Base-by-base conservation (phyloP, 2,888 invertebrate species). In the Heliconius ethilla region DNA sequence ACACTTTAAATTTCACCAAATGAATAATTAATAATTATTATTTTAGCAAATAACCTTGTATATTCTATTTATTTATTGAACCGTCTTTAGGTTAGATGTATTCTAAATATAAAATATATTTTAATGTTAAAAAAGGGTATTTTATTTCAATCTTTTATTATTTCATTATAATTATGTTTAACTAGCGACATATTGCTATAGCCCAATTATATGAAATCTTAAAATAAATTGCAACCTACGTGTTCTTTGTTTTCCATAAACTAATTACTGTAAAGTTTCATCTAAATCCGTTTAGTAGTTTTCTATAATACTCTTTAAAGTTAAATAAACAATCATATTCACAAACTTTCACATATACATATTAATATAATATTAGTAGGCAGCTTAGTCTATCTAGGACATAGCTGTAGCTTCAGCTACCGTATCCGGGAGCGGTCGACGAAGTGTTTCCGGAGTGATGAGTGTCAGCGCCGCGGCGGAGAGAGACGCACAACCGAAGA, bases 321-420 rank as follows among this genome's bases (percentile, higher is more conserved):
- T 15, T 15, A 15, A 51, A 18, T 5, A 51, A 51, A 5, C 51
- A 51, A 0, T 5, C 5, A 18, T 51, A 6, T 18, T 18, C 51
- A 51, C 6, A 2, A 18, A 7, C 7, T 18, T 51, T 18, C 51
- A 51, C 1, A 18, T 51, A 51, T 27, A 27, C 25, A n/a, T 63
- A 63, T 25, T 1, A 27, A 27, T 63, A 62, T 9, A 25, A 25
- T 62, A 25, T 27, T 27, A 27, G 25, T 15, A 45, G 45, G 11
- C 2, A 70, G 51, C 7, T 9, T 59, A 6, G 3, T 90, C 88
- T n/a, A n/a, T n/a, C n/a, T 85, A 95, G 91, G 0, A 78, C 45
- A 80, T 70, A 7, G 77, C 77, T 9, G 81, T 66, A 1, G 96
- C 96, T 84, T 96, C 95, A 66, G 90, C 87, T 33, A 95, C 89